Percentiles rank a stretch among this genome's conserved stretches.
Conservation (phyloP, 2,797 vertebrate species). For the Paratrypauchen microcephalus region DNA sequence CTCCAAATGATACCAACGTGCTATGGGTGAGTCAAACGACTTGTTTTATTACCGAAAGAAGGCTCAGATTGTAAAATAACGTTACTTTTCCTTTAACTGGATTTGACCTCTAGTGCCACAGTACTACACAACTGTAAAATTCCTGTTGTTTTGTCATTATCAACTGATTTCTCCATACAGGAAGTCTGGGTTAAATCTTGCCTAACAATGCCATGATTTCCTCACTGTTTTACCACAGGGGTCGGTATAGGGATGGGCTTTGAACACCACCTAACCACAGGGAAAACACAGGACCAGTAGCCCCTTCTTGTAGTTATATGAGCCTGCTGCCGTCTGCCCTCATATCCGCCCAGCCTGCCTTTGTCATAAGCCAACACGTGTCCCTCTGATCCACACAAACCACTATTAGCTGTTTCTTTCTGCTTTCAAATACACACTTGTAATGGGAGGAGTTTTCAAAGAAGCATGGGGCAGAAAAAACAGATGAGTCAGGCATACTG, state of each 20-base stretch:
- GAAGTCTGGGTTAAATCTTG: slow-evolving; percentile 40
- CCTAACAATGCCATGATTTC: slow-evolving; percentile 37
- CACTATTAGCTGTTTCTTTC: slow-evolving; percentile 36
- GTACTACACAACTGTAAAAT: slow-evolving; percentile 1
- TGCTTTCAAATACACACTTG: slow-evolving; percentile 23
- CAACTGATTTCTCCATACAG: slow-evolving; percentile 34
- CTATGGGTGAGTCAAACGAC: no score
- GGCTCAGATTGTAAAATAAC: no score
- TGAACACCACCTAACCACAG: slow-evolving; percentile 50
- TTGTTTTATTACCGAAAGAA: no score
- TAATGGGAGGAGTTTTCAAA: slow-evolving; percentile 64
- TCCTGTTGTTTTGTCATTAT: neutral
- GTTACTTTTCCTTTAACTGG: no score
- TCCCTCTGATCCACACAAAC: slow-evolving; percentile 63
- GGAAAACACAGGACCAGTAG: slow-evolving; percentile 45
- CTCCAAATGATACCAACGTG: no score
- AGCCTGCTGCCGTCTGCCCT: slow-evolving; percentile 48
- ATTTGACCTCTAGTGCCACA: neutral
- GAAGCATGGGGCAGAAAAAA: slow-evolving; percentile 68
- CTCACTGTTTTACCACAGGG: slow-evolving; percentile 38
- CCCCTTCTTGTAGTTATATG: slow-evolving; percentile 55
- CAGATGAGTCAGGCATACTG: slow-evolving; percentile 79
- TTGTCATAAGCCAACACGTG: slow-evolving; percentile 63
- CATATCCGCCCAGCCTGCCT: slow-evolving; percentile 56
- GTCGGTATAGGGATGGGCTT: slow-evolving; percentile 14